Evolutionary conservation across 30 jellyfish, hydroid and myxozoan genomes (phyloP), one percentile per base, ranked within the genome.

Genomic region (Nemopilema nomurai): DNA sequence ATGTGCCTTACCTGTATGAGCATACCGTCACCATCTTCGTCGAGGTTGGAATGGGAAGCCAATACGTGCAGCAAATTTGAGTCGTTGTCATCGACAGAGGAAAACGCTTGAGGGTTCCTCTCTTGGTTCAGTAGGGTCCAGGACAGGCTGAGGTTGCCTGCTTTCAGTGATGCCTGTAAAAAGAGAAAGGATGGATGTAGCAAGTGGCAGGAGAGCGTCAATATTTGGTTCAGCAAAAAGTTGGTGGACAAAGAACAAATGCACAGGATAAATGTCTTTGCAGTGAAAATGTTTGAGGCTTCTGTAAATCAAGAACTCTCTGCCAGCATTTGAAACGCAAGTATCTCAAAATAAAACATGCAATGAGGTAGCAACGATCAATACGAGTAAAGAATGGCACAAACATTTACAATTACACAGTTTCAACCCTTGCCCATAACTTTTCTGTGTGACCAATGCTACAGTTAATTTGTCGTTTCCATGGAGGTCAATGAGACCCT

Each of bases 51-150:
- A 25, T 76, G 85, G 0, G 85, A 70, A 0, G 95, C 95, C 77
- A 86, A 62, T 20, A 76, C 31, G 49, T 76, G 95, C 50, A 86
- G 64, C 51, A 86, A 27, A 64, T 69, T 86, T 24, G 71, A 53
- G 21, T 67, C 30, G 22, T 67, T 57, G 19, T 66, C 79, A 71
- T 76, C 89, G 0, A 62, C 29, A 27, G 27, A n/a, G 49, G 28
- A 79, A 83, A 86, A 86, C 0, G 62, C 95, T 20, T 69, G 70
- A 52, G 52, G 41, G 8, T 49, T 31, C 28, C 89, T 76, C 62
- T 79, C 82, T 23, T 86, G 83, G 74, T 79, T 79, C 49, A 86
- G 66, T 23, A 86, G 25, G 41, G 88, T 86, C 95, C 88, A 76
- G 18, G 83, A 32, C 32, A 86, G 89, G 21, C 69, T 41, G 17